Conservation (phyloP, 2,888 invertebrate species). For the Stictocephala bisonia region DNA sequence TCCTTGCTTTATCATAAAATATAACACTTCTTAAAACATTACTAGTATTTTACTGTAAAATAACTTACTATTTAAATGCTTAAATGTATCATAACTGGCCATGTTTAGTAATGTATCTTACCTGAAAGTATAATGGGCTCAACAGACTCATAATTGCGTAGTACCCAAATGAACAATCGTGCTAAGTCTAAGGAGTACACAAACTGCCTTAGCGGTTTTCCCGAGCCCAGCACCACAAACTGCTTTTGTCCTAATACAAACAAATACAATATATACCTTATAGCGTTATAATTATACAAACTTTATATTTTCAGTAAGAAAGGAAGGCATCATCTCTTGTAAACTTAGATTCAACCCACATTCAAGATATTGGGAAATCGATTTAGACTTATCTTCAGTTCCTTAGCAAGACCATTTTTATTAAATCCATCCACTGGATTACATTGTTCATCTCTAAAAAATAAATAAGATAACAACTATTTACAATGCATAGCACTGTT, state of each 20-base stretch:
- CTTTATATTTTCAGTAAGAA: not conserved
- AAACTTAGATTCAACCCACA: not conserved
- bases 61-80: no score
- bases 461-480: no score
- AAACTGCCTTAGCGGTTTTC: slow-evolving; percentile 94
- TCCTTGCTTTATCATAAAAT: no score
- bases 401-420: no score
- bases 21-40: no score
- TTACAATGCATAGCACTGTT: no score
- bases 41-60: no score
- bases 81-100: no score
- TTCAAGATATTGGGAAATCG: no score
- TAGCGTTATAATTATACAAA: not conserved
- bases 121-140: slow-evolving; percentile 97
- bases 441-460: no score
- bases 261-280: not conserved
- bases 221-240: slow-evolving; percentile 91
- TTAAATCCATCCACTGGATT: no score
- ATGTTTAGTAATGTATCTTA: slow-evolving; percentile 63
- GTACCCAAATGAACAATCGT: slow-evolving; percentile 89
- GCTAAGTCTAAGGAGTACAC: slow-evolving; percentile 97
- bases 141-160: slow-evolving; percentile 86
- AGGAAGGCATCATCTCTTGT: not conserved
- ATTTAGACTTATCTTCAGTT: no score
- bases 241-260: slow-evolving; percentile 67